Conservation (phyloP, 92 coral and sea anemone species). For the Porites rus region DNA sequence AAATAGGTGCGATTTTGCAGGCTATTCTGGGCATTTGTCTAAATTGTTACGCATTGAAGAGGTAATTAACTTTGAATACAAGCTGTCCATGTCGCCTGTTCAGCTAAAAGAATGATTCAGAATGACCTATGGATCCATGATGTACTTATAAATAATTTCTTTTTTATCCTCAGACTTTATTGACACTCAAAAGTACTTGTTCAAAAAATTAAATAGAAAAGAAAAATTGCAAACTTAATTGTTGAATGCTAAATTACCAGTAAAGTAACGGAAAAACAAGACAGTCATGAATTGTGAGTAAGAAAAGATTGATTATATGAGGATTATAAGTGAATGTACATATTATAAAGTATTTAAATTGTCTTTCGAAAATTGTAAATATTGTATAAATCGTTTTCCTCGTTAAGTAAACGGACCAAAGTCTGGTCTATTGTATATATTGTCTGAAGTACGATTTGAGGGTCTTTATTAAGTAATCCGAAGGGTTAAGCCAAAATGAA, state of each 20-base stretch:
- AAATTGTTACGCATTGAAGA: neutral
- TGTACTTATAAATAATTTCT: slow-evolving; percentile 2
- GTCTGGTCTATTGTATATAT: neutral
- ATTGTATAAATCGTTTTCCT: slow-evolving; percentile 14
- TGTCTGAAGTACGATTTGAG: neutral
- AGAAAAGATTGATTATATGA: neutral
- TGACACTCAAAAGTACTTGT: neutral
- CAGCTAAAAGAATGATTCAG: slow-evolving; percentile 11
- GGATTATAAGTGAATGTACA: slow-evolving; percentile 5
- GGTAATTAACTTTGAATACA: neutral
- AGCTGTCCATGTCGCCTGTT: slow-evolving; percentile 31
- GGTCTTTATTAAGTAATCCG: neutral
- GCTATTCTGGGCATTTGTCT: neutral
- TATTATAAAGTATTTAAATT: slow-evolving; percentile 1
- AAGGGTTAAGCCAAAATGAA: neutral
- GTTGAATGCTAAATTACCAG: neutral
- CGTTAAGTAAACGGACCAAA: neutral
- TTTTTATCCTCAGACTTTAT: neutral
- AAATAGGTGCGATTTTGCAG: neutral
- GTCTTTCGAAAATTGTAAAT: slow-evolving; percentile 25
- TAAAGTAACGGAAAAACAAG: neutral
- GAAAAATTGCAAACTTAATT: neutral
- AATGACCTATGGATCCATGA: neutral
- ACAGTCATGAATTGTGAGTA: neutral
- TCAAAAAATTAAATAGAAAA: neutral